Evolutionary conservation across 2,888 invertebrate species (phyloP), one percentile per base, ranked within the genome.

Genomic region (Drosophila pseudotakahashii): DNA sequence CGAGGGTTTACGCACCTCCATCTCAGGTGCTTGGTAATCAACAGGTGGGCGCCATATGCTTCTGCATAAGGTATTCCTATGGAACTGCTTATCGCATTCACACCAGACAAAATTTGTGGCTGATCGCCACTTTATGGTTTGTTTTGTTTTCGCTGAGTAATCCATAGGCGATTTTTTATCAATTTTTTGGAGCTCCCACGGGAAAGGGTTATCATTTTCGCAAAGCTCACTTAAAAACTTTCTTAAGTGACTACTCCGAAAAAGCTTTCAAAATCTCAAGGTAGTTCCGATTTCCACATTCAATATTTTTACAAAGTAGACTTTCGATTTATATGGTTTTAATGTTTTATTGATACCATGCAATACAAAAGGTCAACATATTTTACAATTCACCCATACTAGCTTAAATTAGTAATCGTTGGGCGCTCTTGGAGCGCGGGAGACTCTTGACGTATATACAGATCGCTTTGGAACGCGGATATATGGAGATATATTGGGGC

Each of bases 381-480:
- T 44, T 44, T 54, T 69, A 70, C 60, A 69, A 45, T 59, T 44
- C 50, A 69, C 69, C 69, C 44, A 50, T 36, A 48, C 34, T 44
- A 48, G 45, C 44, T 60, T 59, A 50, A 26, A 10, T 54, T 60
- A 45, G 44, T 63, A 53, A 63, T 47, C 52, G 51, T 61, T 61
- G 42, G 13, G 36, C 44, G 61, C 60, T 60, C 61, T 64, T 14
- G 47, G 44, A 68, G 50, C 68, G 42, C 32, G 54, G 30, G 59
- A 70, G 60, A 70, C 70, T 68, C 68, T 30, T 57, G 32, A 55
- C 39, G 34, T 69, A 62, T 51, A 32, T 45, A 68, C 34, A 62
- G 30, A 30, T 58, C 41, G 30, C 19, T 51, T 16, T 34, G 32
- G 32, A 60, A 19, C 42, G 41, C 41, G 32, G 39, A 58, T 58